Evolutionary conservation across 2,888 invertebrate genomes (phyloP), one percentile per base, ranked within the genome.

Genomic region (Eucera pruinosa): DNA sequence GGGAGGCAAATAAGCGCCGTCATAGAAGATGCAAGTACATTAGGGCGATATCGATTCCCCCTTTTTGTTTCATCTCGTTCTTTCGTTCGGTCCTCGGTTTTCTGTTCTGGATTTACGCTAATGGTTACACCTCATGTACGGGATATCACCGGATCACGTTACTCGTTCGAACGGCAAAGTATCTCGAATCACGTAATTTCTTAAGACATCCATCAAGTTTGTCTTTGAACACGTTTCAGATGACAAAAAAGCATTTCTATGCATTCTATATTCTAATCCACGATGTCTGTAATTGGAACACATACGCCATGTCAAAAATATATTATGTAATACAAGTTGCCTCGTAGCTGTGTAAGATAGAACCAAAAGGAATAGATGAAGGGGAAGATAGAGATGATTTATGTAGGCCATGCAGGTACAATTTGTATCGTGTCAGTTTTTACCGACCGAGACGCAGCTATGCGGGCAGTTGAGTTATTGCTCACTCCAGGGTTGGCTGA

Each of bases 401-500:
- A 90, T 91, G 85, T 86, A 83, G 83, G 84, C 86, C 80, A 78
- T 84, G 82, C 87, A 84, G 85, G 86, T 88, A 88, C 89, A 89
- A 90, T 90, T 91, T 90, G 91, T 90, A 91, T 87, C 88, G 81
- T 85, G 89, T 89, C 90, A 88, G 87, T 91, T 90, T 90, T 90
- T 91, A 84, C 86, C 78, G 81, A 73, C 78, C 71, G 80, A 80
- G 71, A 80, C 80, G 68, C 30, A 81, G 79, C 80, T 78, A 80
- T 79, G 83, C 83, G 84, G 82, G 66, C 78, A 68, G 84, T 83
- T 90, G 88, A 90, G 84, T 89, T 90, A 90, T 90, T 87, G 88
- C 86, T 79, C 69, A 82, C 67, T 77, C 83, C 81, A 78, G 83
- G 80, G 68, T 83, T 75, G 86, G 76, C 70, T 80, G 73, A 72